Percentiles rank a stretch among this genome's conserved stretches.
These are phyloP conservation scores for Sandelia bainsii DNA, from an alignment of 2,797 vertebrate species.

Conservation along the genomic window DNA sequence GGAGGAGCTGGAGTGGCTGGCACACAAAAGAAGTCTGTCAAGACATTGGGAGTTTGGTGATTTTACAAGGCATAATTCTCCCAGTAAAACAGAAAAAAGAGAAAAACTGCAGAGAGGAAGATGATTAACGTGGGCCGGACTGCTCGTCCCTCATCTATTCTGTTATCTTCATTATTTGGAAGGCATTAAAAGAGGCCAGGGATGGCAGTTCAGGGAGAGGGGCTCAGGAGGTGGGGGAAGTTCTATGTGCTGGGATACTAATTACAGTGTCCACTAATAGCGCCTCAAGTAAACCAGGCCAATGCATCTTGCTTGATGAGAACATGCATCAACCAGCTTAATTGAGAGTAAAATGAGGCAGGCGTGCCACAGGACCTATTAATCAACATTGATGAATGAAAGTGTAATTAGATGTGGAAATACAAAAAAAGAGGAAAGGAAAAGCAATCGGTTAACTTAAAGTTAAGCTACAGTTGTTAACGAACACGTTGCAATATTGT, in stretches of 20 bases:
- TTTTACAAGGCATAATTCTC: conserved; percentile 80
- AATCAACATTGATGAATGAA: conserved; percentile 87
- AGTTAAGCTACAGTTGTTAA: conserved; percentile 77
- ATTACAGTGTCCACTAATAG: conserved; percentile 88
- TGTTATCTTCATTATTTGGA: conserved; percentile 83
- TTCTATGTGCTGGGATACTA: conserved; percentile 84
- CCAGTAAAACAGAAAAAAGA: conserved; percentile 31
- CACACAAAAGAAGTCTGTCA: conserved; percentile 81
- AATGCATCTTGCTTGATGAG: conserved; percentile 87
- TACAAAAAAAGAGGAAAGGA: conserved; percentile 65
- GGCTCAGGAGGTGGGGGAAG: conserved; percentile 82
- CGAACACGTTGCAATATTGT: conserved; percentile 67
- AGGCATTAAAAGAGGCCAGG: conserved; percentile 83
- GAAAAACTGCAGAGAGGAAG: conserved; percentile 64
- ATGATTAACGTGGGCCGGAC: conserved; percentile 81
- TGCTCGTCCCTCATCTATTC: conserved; percentile 80
- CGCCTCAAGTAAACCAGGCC: conserved; percentile 86
- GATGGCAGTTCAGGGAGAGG: conserved; percentile 79
- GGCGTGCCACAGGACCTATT: conserved; percentile 86
- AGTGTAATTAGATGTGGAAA: conserved; percentile 88
- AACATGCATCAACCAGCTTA: conserved; percentile 87
- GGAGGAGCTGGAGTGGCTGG: conserved; percentile 77
- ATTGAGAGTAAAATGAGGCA: conserved; percentile 88
- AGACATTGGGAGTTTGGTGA: conserved; percentile 76
- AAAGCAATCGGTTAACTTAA: conserved; percentile 81